Percentiles rank a stretch among this genome's conserved stretches.
These are phyloP conservation scores for Mesorhabditis belari DNA, from an alignment of 2,888 invertebrate genomes.

Conservation along the genomic window DNA sequence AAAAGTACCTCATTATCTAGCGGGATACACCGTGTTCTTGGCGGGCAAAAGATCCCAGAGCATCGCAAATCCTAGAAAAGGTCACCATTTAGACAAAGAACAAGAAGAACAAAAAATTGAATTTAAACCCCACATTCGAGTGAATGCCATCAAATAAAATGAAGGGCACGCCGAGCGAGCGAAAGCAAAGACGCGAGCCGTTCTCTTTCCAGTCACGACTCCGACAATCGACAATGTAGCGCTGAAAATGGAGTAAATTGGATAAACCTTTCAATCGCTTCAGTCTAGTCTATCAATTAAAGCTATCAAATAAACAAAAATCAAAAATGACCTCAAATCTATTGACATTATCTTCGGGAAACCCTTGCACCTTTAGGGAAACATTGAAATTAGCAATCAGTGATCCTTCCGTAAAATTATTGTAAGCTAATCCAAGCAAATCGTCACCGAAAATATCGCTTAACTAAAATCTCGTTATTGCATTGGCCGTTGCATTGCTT, in stretches of 20 bases:
- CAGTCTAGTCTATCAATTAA: too few species aligned
- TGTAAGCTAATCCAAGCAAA: neutral
- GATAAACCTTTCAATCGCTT: too few species aligned
- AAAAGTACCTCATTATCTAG: too few species aligned
- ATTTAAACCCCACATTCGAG: too few species aligned
- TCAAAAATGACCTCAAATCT: neutral
- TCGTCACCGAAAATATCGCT: neutral
- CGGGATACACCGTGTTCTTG: neutral
- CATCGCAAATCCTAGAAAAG: neutral
- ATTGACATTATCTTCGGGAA: neutral
- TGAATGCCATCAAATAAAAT: neutral
- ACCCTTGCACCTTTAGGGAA: neutral
- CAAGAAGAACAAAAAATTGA: too few species aligned
- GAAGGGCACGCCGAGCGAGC: neutral
- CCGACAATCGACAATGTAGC: neutral
- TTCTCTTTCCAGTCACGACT: neutral
- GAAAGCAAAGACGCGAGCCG: neutral
- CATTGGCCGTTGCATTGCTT: neutral
- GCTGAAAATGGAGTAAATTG: too few species aligned
- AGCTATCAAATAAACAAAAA: too few species aligned
- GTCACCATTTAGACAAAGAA: neutral
- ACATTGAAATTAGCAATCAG: neutral
- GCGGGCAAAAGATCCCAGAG: neutral
- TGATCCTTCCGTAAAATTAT: neutral
- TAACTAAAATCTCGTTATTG: neutral